Evolutionary conservation across 1,140 invertebrate genomes (phyloP).

Genomic region (Drosophila nikananu): DNA sequence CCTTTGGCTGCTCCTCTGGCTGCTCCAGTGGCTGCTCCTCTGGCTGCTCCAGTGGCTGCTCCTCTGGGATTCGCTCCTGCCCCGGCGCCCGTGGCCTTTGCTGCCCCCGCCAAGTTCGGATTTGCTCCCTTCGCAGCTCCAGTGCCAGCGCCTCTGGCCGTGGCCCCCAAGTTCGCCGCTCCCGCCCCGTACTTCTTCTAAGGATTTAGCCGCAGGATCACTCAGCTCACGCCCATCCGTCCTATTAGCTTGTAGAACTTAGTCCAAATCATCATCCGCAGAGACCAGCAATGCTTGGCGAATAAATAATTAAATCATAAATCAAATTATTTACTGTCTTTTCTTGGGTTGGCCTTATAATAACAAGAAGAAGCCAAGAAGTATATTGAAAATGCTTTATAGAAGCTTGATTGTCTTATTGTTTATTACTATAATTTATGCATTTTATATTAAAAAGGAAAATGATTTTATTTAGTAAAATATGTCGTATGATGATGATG

Average conservation of each 20-base stretch:
- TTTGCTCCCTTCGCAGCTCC: slow-evolving; percentile 68
- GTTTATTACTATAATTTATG: too few species aligned
- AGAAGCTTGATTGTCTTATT: neutral
- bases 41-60: slow-evolving; percentile 46
- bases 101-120: slow-evolving; percentile 64
- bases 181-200: slow-evolving; percentile 70
- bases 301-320: slow-evolving; percentile 50
- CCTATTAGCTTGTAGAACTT: slow-evolving; percentile 54
- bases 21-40: too few species aligned
- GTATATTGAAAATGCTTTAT: neutral
- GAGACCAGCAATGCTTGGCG: slow-evolving; percentile 51
- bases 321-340: neutral
- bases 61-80: slow-evolving; percentile 51
- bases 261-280: slow-evolving; percentile 54
- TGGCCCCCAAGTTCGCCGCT: slow-evolving; percentile 64
- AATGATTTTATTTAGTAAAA: too few species aligned
- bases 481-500: too few species aligned
- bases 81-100: slow-evolving; percentile 68
- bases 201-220: slow-evolving; percentile 14
- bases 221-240: slow-evolving; percentile 26
- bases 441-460: too few species aligned
- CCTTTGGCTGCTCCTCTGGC: slow-evolving; percentile 57
- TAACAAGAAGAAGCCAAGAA: too few species aligned
- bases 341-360: neutral
- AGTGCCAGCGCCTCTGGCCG: slow-evolving; percentile 68